Percentiles rank a stretch among this genome's conserved stretches.
phyloP scores from a whole-genome alignment of 2,113 vertebrate species.

The Limanda limanda region DNA sequence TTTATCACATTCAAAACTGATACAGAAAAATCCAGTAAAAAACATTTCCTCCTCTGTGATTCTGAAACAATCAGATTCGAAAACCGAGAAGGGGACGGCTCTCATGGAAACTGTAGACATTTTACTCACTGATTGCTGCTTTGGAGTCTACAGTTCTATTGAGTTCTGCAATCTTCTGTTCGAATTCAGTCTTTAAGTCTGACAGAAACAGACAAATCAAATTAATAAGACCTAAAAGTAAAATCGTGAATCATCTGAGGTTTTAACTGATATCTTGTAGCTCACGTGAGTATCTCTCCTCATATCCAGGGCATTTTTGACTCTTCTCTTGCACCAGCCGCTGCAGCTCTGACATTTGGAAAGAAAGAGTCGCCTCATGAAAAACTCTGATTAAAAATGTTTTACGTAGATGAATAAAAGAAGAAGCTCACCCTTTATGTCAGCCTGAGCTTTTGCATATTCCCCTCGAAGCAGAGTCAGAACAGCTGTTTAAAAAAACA shows the following conservation, averaged over 20 bases:
- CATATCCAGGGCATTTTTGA: neutral
- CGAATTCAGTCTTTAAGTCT: slow-evolving; percentile 36
- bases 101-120: too few species aligned
- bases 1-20: slow-evolving; percentile 49
- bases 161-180: slow-evolving; percentile 34
- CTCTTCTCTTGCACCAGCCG: neutral
- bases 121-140: slow-evolving; percentile 40
- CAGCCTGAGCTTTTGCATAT: slow-evolving; percentile 23
- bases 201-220: neutral
- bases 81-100: neutral
- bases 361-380: neutral
- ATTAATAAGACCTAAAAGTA: neutral
- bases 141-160: slow-evolving; percentile 4
- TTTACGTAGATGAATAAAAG: neutral
- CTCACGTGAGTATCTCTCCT: slow-evolving; percentile 14
- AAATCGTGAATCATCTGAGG: neutral
- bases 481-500: slow-evolving; percentile 33
- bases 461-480: slow-evolving; percentile 11
- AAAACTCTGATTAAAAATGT: too few species aligned
- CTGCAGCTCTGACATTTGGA: slow-evolving; percentile 45
- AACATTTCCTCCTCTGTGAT: neutral
- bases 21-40: neutral
- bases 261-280: neutral
- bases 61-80: neutral
- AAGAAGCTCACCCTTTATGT: slow-evolving; percentile 40